Conservation (phyloP, 2,888 invertebrate species). For the Polydrusus pterygomalis region DNA sequence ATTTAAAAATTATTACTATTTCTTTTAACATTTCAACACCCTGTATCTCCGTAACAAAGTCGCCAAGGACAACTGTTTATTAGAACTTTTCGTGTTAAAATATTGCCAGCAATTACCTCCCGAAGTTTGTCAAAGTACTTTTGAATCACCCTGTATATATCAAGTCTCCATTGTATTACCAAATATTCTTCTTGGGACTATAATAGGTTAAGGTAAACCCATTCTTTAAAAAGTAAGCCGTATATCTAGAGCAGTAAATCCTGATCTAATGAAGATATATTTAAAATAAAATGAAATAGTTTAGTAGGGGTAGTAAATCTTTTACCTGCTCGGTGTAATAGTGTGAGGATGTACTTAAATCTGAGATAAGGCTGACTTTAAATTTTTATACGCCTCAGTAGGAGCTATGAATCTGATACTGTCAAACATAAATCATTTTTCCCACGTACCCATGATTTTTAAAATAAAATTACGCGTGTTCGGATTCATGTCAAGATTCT, state of each 20-base stretch:
- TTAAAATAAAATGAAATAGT: constrained; percentile 37
- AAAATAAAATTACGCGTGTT: constrained; percentile 25
- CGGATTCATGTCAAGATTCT: constrained; percentile 1
- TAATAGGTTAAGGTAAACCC: background rate
- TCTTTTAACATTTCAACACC: too few relatives aligned
- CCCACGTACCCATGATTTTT: background rate
- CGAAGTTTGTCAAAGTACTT: too few relatives aligned
- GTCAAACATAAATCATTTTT: constrained; percentile 28
- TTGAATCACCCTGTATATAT: too few relatives aligned
- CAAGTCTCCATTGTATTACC: background rate
- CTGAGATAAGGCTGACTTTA: constrained; percentile 26
- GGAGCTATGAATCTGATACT: constrained; percentile 21
- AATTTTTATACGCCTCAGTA: constrained; percentile 23
- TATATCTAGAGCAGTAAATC: constrained; percentile 23
- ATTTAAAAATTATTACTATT: too few relatives aligned
- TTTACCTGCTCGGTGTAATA: constrained; percentile 14
- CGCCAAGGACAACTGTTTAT: too few relatives aligned
- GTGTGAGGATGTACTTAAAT: constrained; percentile 33
- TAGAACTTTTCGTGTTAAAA: too few relatives aligned
- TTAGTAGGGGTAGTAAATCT: constrained; percentile 28
- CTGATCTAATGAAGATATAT: constrained; percentile 35
- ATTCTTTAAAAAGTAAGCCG: constrained; percentile 17
- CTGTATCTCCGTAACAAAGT: too few relatives aligned
- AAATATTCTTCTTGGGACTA: constrained; percentile 1
- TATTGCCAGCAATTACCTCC: too few relatives aligned